Percentiles rank a stretch among this genome's conserved stretches.
phyloP scores from a whole-genome alignment of 2,888 invertebrate genomes.

The Drosophila rellima region DNA sequence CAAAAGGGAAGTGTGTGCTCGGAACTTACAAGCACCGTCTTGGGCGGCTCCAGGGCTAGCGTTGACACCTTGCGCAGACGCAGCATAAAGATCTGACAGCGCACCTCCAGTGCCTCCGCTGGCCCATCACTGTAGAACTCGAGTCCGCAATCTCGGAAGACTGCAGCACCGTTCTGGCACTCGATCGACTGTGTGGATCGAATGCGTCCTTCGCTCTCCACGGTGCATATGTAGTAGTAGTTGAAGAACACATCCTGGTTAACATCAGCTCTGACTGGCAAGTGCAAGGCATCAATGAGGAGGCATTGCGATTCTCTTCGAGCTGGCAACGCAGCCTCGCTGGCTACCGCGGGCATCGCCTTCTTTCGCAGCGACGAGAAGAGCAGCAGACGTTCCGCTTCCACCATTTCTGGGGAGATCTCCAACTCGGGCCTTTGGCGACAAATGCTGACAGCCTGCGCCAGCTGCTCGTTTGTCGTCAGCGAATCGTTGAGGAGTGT shows the following conservation, averaged over 20 bases:
- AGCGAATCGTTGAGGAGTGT: conserved; percentile 72
- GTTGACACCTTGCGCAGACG: conserved; percentile 84
- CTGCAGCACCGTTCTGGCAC: conserved; percentile 75
- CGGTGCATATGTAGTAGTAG: conserved; percentile 84
- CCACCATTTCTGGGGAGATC: conserved; percentile 86
- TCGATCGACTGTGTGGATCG: conserved; percentile 84
- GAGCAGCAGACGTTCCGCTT: conserved; percentile 86
- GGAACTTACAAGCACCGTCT: conserved; percentile 55
- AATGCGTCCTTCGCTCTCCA: conserved; percentile 82
- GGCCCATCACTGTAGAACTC: conserved; percentile 72
- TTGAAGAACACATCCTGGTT: conserved; percentile 84
- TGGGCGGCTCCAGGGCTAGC: conserved; percentile 63
- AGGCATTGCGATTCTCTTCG: conserved; percentile 56
- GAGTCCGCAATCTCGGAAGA: conserved; percentile 83
- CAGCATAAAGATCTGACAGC: conserved; percentile 86
- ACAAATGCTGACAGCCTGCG: conserved; percentile 86
- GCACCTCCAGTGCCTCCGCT: conserved; percentile 81
- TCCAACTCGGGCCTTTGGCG: conserved; percentile 86
- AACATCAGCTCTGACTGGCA: conserved; percentile 78
- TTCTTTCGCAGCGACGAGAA: conserved; percentile 79
- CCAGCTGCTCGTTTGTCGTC: conserved; percentile 83
- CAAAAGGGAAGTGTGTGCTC: background rate
- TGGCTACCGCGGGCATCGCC: background rate
- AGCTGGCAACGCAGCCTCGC: conserved; percentile 17
- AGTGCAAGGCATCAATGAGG: conserved; percentile 76